Conservation (phyloP, 2,113 vertebrate genomes). For the Speoplatyrhinus poulsoni region DNA sequence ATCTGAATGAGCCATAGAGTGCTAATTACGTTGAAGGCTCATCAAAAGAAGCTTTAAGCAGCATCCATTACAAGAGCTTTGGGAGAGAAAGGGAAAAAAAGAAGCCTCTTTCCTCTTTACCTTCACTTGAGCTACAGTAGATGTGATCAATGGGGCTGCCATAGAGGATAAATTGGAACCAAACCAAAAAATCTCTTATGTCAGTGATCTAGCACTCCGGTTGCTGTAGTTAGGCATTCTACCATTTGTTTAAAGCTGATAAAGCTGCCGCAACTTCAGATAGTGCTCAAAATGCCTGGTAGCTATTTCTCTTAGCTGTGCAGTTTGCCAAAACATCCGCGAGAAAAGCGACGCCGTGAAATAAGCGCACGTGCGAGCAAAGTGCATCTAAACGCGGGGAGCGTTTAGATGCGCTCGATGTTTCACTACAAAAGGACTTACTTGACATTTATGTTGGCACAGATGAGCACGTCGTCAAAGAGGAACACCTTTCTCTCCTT, state of each 20-base stretch:
- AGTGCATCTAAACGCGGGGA: conserved; percentile 20
- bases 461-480: conserved; percentile 89
- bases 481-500: conserved; percentile 95
- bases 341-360: conserved; percentile 29
- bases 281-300: conserved; percentile 50
- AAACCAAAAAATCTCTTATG: conserved; percentile 58
- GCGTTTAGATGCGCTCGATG: conserved; percentile 9
- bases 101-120: conserved; percentile 47
- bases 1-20: conserved; percentile 46
- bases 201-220: conserved; percentile 61
- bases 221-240: conserved; percentile 62
- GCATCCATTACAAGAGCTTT: conserved; percentile 47
- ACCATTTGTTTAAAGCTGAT: conserved; percentile 72
- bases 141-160: conserved; percentile 69
- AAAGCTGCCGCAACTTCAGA: conserved; percentile 64
- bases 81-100: conserved; percentile 48
- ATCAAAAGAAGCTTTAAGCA: conserved; percentile 43
- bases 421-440: conserved; percentile 65
- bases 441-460: conserved; percentile 96
- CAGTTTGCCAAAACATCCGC: conserved; percentile 58
- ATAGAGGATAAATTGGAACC: conserved; percentile 63
- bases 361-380: conserved; percentile 6
- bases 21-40: conserved; percentile 66
- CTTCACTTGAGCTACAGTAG: conserved; percentile 31
- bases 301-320: conserved; percentile 59